These are phyloP conservation scores for Setophaga coronata DNA, from an alignment of 2,113 vertebrate species.

Conservation along the genomic window DNA sequence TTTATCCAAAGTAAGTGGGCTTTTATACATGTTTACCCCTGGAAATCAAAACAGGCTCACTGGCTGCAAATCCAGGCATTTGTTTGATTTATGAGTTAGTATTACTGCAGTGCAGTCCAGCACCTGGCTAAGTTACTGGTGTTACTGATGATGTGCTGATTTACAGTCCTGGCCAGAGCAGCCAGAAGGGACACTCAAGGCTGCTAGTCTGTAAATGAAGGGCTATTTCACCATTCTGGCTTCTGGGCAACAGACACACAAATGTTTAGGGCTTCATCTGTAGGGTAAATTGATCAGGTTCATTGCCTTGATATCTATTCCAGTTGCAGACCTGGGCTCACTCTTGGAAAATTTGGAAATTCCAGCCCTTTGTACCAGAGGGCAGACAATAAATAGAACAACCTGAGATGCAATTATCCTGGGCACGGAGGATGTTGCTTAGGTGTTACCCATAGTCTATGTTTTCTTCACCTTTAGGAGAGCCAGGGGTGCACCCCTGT, in stretches of 20 bases:
- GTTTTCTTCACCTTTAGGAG: not conserved
- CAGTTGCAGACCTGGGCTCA: not conserved
- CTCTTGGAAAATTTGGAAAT: not conserved
- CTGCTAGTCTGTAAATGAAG: not conserved
- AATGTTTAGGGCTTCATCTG: not conserved
- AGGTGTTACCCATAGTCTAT: not conserved
- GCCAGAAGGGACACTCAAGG: not conserved
- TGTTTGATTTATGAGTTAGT: not conserved
- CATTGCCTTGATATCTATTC: not conserved
- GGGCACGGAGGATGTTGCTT: not conserved
- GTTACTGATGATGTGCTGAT: not conserved
- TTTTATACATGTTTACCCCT: not conserved
- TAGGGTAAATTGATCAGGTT: not conserved
- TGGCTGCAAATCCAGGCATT: not conserved
- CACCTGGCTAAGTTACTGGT: not conserved
- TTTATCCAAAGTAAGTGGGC: slow-evolving; percentile 81
- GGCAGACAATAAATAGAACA: not conserved
- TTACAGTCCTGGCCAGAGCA: not conserved
- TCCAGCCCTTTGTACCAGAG: not conserved
- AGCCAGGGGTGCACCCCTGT: not conserved
- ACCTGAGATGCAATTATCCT: not conserved
- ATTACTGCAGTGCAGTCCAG: not conserved
- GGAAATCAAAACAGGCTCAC: not conserved
- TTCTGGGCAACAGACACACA: not conserved
- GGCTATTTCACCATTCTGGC: not conserved